Evolutionary conservation across 2,113 vertebrate genomes (phyloP).

Genomic region (Montifringilla adamsi): DNA sequence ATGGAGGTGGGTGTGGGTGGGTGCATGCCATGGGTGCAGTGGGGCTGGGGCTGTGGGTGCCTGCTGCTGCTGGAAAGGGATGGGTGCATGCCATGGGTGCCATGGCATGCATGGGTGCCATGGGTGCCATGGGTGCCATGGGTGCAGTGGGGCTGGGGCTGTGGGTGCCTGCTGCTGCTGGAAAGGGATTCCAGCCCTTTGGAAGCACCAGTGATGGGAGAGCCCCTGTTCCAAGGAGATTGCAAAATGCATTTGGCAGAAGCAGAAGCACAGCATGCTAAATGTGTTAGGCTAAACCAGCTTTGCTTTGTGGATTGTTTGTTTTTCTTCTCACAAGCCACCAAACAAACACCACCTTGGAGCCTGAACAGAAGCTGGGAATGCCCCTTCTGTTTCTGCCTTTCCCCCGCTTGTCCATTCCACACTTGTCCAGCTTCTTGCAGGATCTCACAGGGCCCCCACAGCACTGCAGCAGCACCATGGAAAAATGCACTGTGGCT

Average conservation of each 20-base stretch:
- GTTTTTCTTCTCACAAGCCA: background rate
- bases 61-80: rapidly evolving
- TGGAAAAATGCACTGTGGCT: background rate
- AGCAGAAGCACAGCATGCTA: background rate
- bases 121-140: no score
- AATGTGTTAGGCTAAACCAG: background rate
- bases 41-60: background rate
- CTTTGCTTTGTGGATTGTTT: background rate
- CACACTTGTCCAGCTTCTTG: rapidly evolving
- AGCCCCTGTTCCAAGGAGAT: background rate
- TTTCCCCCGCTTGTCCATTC: background rate
- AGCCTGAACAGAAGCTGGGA: background rate
- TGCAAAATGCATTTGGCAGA: background rate
- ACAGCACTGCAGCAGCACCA: rapidly evolving
- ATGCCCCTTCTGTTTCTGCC: background rate
- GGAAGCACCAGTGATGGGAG: rapidly evolving
- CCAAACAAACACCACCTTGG: background rate
- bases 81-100: no score
- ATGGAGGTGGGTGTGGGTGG: background rate
- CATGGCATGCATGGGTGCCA: no score
- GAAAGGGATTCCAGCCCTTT: background rate
- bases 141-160: background rate
- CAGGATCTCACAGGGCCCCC: background rate
- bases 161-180: rapidly evolving
- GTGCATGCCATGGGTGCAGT: background rate